Base-by-base conservation (phyloP, 2,797 vertebrate genomes). In the Otolemur crassicaudatus region DNA sequence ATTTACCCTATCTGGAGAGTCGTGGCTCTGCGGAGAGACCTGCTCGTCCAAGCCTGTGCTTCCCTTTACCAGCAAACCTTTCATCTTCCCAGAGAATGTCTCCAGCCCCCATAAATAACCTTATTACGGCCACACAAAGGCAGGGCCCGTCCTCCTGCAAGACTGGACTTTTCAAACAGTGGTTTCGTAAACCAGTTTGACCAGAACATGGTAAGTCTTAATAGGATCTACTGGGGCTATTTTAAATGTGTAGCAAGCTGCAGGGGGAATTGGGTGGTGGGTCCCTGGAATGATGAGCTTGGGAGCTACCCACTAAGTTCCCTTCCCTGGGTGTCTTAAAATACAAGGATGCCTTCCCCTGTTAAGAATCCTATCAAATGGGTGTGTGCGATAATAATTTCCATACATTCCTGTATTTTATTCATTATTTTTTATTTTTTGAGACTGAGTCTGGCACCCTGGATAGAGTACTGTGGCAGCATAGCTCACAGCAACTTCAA, bases 31-130 rank as follows among this genome's bases (percentile, higher is more conserved):
- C 97, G 98, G 98, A 98, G 98, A 97, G 96, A 98, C 98, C 98
- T 98, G 97, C 97, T 98, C 98, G 98, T 77, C 98, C 20, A 29
- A 96, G 98, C 98, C 98, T 97, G 99, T 98, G 99, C 99, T 99
- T 99, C 98, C 98, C 98, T 98, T 99, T 98, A 98, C 98, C 98
- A 98, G 98, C 98, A 98, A 98, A 98, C 98, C 99, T 99, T 99
- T 99, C 99, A 99, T 99, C 98, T 98, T 98, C 97, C 98, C 98
- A 76, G 97, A 97, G 98, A 98, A 95, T 97, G 97, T 98, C 98
- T 98, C 98, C 97, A 96, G 98, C 98, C 97, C 95, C 98, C 99
- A 99, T 99, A 99, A 99, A 99, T 99, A 99, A 99, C 98, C 97
- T 97, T 96, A 98, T 99, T 99, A 99, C 98, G 98, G 98, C 98